Base-by-base conservation (phyloP, 2,888 invertebrate genomes). In the Synergus laeviventris region DNA sequence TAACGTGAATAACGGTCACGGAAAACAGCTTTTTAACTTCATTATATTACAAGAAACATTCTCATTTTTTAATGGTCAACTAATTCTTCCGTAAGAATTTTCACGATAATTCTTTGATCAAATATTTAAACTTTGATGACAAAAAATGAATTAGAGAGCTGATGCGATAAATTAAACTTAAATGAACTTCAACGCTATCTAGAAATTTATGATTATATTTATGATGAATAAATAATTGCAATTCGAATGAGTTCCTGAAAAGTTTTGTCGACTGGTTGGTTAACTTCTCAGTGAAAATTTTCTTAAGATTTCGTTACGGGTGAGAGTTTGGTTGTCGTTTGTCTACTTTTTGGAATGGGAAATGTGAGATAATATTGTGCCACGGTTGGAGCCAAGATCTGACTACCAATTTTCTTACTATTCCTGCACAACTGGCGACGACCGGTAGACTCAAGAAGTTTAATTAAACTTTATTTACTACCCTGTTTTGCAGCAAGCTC, bases 1-100 rank as follows among this genome's bases (percentile, higher is more conserved):
- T 45, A 66, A 74, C 77, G 74, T 73, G 74, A 24, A 73, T 84
- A 84, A 84, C 84, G 86, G 84, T 81, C 75, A 42, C 14, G 8
- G 45, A 73, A 76, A 64, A 12, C 62, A 39, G 45, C 59, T 76
- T 76, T 74, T 76, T 74, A 49, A 76, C 73, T 61, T 16, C 39
- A 39, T 64, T 18, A 21, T 64, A 39, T 61, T 61, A 7, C 36
- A 36, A 61, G 38, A 61, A n/a, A 61, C 7, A 45, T 45, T 45
- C 1, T 16, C 16, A 45, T 4, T 31, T 31, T 5, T 31, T 0
- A 31, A 31, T 31, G 31, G 31, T 31, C 5, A 31, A 31, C 7
- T 31, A 31, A 31, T 31, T 31, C 31, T 31, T 31, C 5, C 4
- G 31, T 31, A 31, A 31, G 5, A 31, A 31, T 31, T 31, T 31